Conservation (phyloP, 2,113 vertebrate species). For the Pao palembangensis region DNA sequence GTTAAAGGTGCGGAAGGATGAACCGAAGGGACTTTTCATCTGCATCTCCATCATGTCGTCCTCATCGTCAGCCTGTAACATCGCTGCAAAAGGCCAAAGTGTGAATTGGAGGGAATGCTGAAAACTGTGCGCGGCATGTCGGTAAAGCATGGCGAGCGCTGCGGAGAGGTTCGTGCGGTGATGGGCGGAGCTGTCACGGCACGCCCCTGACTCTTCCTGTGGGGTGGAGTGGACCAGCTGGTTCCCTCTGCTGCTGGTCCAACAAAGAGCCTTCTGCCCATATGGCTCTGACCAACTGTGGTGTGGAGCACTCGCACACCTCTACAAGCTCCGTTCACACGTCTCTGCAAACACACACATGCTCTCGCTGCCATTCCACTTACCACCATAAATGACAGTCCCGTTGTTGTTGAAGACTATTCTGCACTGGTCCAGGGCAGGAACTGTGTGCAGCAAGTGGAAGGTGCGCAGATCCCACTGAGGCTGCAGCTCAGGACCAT, state of each 20-base stretch:
- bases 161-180: constrained; percentile 1
- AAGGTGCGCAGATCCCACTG: constrained; percentile 98
- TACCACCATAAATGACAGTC: constrained; percentile 98
- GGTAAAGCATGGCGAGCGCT: constrained; percentile 7
- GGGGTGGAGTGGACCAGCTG: constrained; percentile 50
- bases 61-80: constrained; percentile 98
- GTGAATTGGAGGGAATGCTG: constrained; percentile 11
- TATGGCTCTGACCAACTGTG: constrained; percentile 44
- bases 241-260: constrained; percentile 41
- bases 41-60: constrained; percentile 96
- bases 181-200: constrained; percentile 20
- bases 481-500: constrained; percentile 73
- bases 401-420: constrained; percentile 99
- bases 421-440: constrained; percentile 96
- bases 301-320: not conserved
- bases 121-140: constrained; percentile 7
- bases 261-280: constrained; percentile 44
- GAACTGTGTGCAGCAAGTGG: constrained; percentile 95
- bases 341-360: constrained; percentile 33
- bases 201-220: constrained; percentile 31
- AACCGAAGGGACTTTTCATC: constrained; percentile 99
- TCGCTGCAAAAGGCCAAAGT: constrained; percentile 75
- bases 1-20: constrained; percentile 97
- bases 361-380: constrained; percentile 30
- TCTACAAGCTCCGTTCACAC: constrained; percentile 46